Evolutionary conservation across 2,888 invertebrate genomes (phyloP).

Genomic region (Drosophila cognata): DNA sequence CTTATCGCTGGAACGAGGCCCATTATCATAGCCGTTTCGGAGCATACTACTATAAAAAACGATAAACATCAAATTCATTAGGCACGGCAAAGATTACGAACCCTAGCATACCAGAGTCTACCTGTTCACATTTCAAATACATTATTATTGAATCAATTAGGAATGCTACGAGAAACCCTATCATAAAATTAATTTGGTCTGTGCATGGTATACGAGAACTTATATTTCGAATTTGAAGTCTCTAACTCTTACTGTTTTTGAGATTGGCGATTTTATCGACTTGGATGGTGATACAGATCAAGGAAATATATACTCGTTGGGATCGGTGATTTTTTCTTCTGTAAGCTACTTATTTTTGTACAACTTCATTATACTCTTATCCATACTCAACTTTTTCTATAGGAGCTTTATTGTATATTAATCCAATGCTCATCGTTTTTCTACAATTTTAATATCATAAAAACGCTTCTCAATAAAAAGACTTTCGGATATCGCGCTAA

Average conservation of each 20-base stretch:
- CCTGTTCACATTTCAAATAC: not conserved
- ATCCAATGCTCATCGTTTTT: not conserved
- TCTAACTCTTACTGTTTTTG: not conserved
- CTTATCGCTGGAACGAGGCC: conserved; percentile 36
- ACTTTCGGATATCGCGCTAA: not conserved
- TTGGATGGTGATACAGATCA: not conserved
- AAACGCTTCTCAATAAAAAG: not conserved
- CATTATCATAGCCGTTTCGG: conserved; percentile 75
- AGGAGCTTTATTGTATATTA: not conserved
- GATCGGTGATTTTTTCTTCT: no score
- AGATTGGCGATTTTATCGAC: not conserved
- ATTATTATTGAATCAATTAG: not conserved
- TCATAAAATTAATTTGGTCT: not conserved
- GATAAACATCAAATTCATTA: not conserved
- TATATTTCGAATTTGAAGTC: not conserved
- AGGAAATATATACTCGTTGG: not conserved
- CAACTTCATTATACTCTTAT: no score
- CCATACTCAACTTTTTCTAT: not conserved
- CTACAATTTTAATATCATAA: not conserved
- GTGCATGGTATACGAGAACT: not conserved
- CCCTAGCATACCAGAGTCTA: not conserved
- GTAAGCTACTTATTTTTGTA: no score
- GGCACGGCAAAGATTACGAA: not conserved
- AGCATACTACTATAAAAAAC: conserved; percentile 59
- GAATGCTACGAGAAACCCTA: not conserved